phyloP scores from a whole-genome alignment of 2,797 vertebrate species.

The Thunnus albacares region DNA sequence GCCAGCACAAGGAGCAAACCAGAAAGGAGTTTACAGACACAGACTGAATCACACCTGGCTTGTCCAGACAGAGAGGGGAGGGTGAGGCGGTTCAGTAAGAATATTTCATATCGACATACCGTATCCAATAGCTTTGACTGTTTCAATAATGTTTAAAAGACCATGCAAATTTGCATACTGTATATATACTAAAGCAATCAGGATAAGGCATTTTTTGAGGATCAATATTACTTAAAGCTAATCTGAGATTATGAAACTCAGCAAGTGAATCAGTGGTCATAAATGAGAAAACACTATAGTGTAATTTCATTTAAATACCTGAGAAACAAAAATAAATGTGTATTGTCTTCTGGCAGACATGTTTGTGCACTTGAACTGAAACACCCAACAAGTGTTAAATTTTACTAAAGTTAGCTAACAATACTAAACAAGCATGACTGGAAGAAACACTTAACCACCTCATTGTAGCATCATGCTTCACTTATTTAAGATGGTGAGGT shows the following conservation, averaged over 20 bases:
- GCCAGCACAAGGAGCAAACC: slow-evolving; percentile 53
- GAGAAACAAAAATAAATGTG: slow-evolving; percentile 49
- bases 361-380: slow-evolving; percentile 38
- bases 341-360: slow-evolving; percentile 51
- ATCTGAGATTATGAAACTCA: slow-evolving; percentile 29
- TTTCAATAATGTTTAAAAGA: slow-evolving; percentile 30
- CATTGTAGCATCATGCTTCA: slow-evolving; percentile 31
- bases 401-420: neutral
- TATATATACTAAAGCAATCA: slow-evolving; percentile 2
- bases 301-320: slow-evolving; percentile 48
- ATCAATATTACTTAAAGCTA: slow-evolving; percentile 14
- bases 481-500: slow-evolving; percentile 39
- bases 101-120: slow-evolving; percentile 45
- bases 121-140: slow-evolving; percentile 26
- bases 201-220: neutral
- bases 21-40: slow-evolving; percentile 63
- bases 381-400: slow-evolving; percentile 22
- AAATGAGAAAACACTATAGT: slow-evolving; percentile 34
- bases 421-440: neutral
- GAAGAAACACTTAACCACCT: slow-evolving; percentile 35
- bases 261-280: slow-evolving; percentile 38
- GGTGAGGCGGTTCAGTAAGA: slow-evolving; percentile 59
- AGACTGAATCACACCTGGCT: slow-evolving; percentile 74
- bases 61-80: slow-evolving; percentile 71
- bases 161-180: neutral